These are phyloP conservation scores for Metellina segmentata DNA, from an alignment of 2,888 invertebrate species.

Conservation along the genomic window DNA sequence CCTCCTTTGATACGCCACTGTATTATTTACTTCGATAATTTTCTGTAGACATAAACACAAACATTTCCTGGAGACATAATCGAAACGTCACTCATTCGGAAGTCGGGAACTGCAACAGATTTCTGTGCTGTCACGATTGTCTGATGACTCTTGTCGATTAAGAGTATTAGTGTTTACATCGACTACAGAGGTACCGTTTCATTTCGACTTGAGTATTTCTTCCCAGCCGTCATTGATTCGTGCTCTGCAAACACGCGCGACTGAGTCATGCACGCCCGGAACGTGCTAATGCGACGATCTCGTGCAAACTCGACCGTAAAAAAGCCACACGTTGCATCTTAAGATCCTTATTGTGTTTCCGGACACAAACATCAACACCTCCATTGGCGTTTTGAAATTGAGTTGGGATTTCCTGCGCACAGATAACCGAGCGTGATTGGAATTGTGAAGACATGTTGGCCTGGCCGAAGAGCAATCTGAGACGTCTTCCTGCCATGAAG, in stretches of 20 bases:
- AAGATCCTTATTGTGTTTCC: constrained; percentile 20
- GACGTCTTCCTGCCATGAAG: neutral
- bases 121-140: too few relatives aligned
- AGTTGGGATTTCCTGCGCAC: neutral
- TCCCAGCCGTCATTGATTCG: neutral
- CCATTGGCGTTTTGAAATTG: neutral
- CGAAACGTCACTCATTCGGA: too few relatives aligned
- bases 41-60: too few relatives aligned
- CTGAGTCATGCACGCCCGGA: neutral
- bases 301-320: neutral
- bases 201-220: neutral
- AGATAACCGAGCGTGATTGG: neutral
- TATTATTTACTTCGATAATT: too few relatives aligned
- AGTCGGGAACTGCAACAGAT: too few relatives aligned
- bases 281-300: constrained; percentile 22
- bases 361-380: constrained; percentile 9
- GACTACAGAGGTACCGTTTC: neutral
- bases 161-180: neutral
- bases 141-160: neutral
- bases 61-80: too few relatives aligned
- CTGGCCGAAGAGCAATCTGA: neutral
- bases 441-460: neutral
- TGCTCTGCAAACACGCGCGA: neutral
- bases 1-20: too few relatives aligned
- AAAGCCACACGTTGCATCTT: constrained; percentile 6